Conservation (phyloP, 64 coral and sea anemone genomes). For the Stichodactyla mertensii region DNA sequence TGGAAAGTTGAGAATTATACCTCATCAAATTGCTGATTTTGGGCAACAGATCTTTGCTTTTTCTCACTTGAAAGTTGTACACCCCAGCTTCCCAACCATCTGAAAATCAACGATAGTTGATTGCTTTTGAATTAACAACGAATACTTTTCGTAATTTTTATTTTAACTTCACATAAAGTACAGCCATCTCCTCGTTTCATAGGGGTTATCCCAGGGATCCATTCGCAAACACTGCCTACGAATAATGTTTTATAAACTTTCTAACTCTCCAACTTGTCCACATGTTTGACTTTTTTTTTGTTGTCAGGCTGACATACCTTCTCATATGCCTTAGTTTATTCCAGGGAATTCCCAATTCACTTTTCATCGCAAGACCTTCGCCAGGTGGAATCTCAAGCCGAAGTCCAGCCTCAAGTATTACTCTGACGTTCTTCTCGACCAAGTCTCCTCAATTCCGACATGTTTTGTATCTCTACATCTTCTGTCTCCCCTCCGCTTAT, state of each 20-base stretch:
- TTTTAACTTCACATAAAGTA: too few relatives aligned
- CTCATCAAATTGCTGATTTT: conserved; percentile 1
- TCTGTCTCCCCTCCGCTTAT: not conserved
- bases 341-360: not conserved
- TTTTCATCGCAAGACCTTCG: not conserved
- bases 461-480: not conserved
- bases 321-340: not conserved
- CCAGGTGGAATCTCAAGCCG: not conserved
- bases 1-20: not conserved
- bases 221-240: too few relatives aligned
- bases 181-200: too few relatives aligned
- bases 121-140: not conserved
- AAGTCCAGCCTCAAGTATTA: not conserved
- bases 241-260: not conserved
- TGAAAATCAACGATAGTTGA: not conserved
- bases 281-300: not conserved
- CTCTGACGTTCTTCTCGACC: not conserved
- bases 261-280: not conserved
- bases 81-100: not conserved
- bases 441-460: not conserved
- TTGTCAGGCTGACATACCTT: not conserved
- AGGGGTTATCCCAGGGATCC: too few relatives aligned
- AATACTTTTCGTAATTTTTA: too few relatives aligned
- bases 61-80: conserved; percentile 4
- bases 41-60: not conserved